Base-by-base conservation (phyloP, 2,888 invertebrate species). In the Drosophila testacea region DNA sequence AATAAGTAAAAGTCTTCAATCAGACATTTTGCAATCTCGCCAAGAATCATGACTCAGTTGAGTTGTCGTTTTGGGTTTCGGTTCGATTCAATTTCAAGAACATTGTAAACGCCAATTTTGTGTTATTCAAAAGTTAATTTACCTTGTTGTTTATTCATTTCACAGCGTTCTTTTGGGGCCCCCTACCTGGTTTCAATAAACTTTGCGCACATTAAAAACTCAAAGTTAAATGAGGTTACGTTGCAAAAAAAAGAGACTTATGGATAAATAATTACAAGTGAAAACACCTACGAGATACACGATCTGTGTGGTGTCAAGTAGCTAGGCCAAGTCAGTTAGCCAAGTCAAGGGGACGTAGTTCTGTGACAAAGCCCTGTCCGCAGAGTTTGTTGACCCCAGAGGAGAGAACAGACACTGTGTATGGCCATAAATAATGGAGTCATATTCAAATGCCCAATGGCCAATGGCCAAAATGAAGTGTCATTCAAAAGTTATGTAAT, bases 241-340 rank as follows among this genome's bases (percentile, higher is more conserved):
- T 47, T 47, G 73, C 68, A 55, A 41, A 54, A 36, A 51, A 69
- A 46, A 46, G 48, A 50, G 50, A 54, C 69, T 83, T 88, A 83
- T 83, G 89, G 81, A 38, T 88, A 88, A 86, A 88, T 83, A 88
- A 83, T 86, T 88, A 88, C 89, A 78, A 83, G 76, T 79, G 76
- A 80, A 86, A 83, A 88, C 83, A 83, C 89, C 83, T 83, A 83
- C 83, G 73, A 83, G 71, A 67, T 64, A 66, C 77, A 77, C 75
- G 79, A 79, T 79, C 56, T 61, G 48, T 61, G 62, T 42, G 77
- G 64, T 63, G 77, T 73, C 77, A 76, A 77, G 80, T 80, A 69
- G 78, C 77, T 71, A n/a, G 78, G 59, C 76, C 73, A 69, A 60
- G 56, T 41, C 70, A 55, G 41, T 44, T 38, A 28, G 46, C 51